A percentile compares a stretch with the other conserved stretches of the same genome.
Conservation (phyloP, 2,113 vertebrate genomes). For the Dipodomys merriami region DNA sequence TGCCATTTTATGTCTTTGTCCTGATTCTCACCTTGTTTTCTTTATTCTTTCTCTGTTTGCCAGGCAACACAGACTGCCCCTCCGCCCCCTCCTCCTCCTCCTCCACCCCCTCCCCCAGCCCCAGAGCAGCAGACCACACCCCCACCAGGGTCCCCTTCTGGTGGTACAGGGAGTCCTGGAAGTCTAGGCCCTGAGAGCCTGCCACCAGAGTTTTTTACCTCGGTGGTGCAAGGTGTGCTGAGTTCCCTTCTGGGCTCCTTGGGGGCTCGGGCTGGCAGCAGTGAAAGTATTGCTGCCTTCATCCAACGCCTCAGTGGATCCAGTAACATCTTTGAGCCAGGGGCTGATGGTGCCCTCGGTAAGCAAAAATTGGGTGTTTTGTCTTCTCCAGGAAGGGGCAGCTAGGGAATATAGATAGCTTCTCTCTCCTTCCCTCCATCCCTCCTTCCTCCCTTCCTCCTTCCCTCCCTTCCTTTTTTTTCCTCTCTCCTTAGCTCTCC, state of each 20-base stretch:
- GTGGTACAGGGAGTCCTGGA: conserved; percentile 65
- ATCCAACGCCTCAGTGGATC: conserved; percentile 94
- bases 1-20: background rate
- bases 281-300: conserved; percentile 94
- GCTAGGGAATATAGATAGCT: background rate
- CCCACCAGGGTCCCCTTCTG: conserved; percentile 62
- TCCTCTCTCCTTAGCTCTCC: too few relatives aligned
- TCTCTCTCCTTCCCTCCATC: background rate
- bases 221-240: conserved; percentile 93
- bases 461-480: too few relatives aligned
- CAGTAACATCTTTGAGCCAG: conserved; percentile 92
- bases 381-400: background rate
- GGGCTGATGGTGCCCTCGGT: conserved; percentile 91
- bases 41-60: conserved; percentile 38
- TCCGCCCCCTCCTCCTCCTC: conserved; percentile 58
- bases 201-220: conserved; percentile 93
- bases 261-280: conserved; percentile 91
- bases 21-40: background rate
- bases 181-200: conserved; percentile 85
- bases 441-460: too few relatives aligned
- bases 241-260: conserved; percentile 94
- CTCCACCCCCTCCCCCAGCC: conserved; percentile 64
- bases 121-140: conserved; percentile 71
- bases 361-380: background rate
- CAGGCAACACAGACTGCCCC: conserved; percentile 80